Evolutionary conservation across 2,888 invertebrate genomes (phyloP).

Genomic region (Meteorus colon): DNA sequence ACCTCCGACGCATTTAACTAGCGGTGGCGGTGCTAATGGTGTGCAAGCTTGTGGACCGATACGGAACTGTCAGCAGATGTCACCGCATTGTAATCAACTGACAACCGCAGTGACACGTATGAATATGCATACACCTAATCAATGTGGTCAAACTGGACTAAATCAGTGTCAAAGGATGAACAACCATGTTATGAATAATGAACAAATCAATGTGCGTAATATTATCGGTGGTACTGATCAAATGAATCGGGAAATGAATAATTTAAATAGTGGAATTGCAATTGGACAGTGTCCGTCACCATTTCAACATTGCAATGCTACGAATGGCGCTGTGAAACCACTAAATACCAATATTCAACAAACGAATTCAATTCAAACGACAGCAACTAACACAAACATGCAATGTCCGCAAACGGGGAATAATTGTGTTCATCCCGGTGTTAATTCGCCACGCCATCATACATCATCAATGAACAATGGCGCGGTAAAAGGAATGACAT

Average conservation of each 20-base stretch:
- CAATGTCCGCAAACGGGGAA: conserved; percentile 54
- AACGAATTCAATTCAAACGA: conserved; percentile 55
- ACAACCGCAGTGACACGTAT: conserved; percentile 60
- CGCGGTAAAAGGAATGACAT: conserved; percentile 56
- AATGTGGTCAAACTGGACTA: conserved; percentile 54
- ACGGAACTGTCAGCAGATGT: conserved; percentile 63
- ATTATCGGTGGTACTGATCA: conserved; percentile 38
- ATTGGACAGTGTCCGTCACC: conserved; percentile 73
- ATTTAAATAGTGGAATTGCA: conserved; percentile 61
- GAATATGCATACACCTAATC: conserved; percentile 55
- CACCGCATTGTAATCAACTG: conserved; percentile 46
- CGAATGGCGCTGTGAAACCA: conserved; percentile 29
- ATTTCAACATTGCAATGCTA: conserved; percentile 57
- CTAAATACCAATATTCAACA: conserved; percentile 53
- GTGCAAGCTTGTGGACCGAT: conserved; percentile 47
- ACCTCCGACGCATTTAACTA: conserved; percentile 34
- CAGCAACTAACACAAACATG: conserved; percentile 48
- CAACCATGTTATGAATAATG: conserved; percentile 46
- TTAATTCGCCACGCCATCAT: conserved; percentile 55
- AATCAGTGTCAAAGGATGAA: conserved; percentile 54
- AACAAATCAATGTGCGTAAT: conserved; percentile 25
- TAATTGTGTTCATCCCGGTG: conserved; percentile 56
- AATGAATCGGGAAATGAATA: conserved; percentile 41
- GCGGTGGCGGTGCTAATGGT: conserved; percentile 48
- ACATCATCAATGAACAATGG: conserved; percentile 7